phyloP scores from a whole-genome alignment of 2,888 invertebrate species.

The Aporophyla nigra region DNA sequence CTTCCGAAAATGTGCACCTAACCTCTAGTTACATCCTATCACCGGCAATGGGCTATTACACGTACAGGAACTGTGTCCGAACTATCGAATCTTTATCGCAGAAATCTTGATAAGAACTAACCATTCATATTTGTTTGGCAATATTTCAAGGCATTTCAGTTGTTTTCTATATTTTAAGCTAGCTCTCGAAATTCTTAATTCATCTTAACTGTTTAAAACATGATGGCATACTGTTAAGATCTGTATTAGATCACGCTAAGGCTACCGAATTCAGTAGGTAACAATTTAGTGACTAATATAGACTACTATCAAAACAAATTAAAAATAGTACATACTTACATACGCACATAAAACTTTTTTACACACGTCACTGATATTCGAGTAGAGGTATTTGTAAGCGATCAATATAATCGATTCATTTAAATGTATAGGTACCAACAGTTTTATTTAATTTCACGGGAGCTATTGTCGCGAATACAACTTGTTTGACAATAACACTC shows the following conservation, averaged over 20 bases:
- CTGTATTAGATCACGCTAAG: background rate
- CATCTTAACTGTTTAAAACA: background rate
- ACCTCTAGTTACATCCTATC: constrained; percentile 72
- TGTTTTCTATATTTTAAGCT: constrained; percentile 20
- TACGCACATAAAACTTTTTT: constrained; percentile 39
- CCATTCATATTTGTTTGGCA: constrained; percentile 47
- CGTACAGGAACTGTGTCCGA: constrained; percentile 60
- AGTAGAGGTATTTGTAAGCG: constrained; percentile 33
- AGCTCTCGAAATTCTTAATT: background rate
- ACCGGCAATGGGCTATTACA: constrained; percentile 69
- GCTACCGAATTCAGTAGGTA: constrained; percentile 1
- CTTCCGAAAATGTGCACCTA: constrained; percentile 76
- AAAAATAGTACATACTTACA: constrained; percentile 66
- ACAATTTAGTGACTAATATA: constrained; percentile 1
- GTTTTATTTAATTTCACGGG: constrained; percentile 35
- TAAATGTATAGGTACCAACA: constrained; percentile 8
- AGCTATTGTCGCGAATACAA: constrained; percentile 43
- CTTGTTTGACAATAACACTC: constrained; percentile 56
- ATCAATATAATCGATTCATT: constrained; percentile 43
- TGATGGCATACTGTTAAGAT: background rate
- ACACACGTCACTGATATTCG: constrained; percentile 48
- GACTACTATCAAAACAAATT: constrained; percentile 31
- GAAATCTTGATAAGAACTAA: constrained; percentile 59
- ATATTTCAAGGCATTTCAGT: constrained; percentile 48
- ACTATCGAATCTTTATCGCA: constrained; percentile 60